A percentile compares a stretch with the other conserved stretches of the same genome.
Conservation (phyloP, 2,797 vertebrate genomes). For the Cirrhinus molitorella region DNA sequence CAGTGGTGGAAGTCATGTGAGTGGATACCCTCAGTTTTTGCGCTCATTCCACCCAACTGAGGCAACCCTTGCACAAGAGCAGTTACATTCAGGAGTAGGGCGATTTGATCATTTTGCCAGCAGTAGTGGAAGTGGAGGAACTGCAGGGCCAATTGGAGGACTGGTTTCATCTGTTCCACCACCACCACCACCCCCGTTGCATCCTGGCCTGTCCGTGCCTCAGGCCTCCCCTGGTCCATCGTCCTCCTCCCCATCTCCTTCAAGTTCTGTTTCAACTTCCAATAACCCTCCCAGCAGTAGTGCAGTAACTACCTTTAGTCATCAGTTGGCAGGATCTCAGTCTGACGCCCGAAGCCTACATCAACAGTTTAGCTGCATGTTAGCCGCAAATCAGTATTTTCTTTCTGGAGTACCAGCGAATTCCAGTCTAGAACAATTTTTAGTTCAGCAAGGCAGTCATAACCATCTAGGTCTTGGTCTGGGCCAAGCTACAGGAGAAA, state of each 20-base stretch:
- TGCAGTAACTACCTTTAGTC: slow-evolving; percentile 82
- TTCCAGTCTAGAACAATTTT: slow-evolving; percentile 85
- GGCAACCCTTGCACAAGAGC: slow-evolving; percentile 84
- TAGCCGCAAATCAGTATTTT: slow-evolving; percentile 88
- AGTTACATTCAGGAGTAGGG: slow-evolving; percentile 82
- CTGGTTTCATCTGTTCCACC: slow-evolving; percentile 84
- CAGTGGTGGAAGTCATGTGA: slow-evolving; percentile 81
- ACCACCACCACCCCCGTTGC: slow-evolving; percentile 83
- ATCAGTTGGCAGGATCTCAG: slow-evolving; percentile 84
- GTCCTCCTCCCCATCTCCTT: slow-evolving; percentile 83
- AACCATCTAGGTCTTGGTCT: slow-evolving; percentile 84
- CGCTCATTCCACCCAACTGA: slow-evolving; percentile 87
- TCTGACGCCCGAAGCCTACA: slow-evolving; percentile 86
- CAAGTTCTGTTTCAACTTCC: slow-evolving; percentile 81
- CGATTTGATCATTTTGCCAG: slow-evolving; percentile 86
- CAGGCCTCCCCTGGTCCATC: slow-evolving; percentile 83
- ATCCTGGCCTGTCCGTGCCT: slow-evolving; percentile 83
- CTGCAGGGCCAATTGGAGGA: slow-evolving; percentile 59
- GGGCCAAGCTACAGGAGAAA: slow-evolving; percentile 79
- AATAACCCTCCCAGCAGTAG: slow-evolving; percentile 86
- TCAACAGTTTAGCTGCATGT: slow-evolving; percentile 88
- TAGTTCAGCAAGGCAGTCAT: slow-evolving; percentile 85
- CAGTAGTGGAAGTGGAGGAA: slow-evolving; percentile 77
- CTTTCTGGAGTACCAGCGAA: slow-evolving; percentile 85
- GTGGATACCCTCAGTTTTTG: slow-evolving; percentile 86